These are phyloP conservation scores for Crepidodera aurea DNA, from an alignment of 2,888 invertebrate species.

Conservation along the genomic window DNA sequence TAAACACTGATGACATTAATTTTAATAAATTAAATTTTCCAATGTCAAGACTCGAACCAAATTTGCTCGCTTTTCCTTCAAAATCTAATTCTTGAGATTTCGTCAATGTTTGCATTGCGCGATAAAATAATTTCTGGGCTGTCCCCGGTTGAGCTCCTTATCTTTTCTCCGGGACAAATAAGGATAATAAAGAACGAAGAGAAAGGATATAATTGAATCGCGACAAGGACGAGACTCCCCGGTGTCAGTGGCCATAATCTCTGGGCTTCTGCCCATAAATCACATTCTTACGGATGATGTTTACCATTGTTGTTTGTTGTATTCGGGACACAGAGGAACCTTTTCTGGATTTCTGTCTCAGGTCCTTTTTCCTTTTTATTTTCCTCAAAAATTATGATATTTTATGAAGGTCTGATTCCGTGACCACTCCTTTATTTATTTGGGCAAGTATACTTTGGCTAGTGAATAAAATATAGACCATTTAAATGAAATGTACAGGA, in stretches of 20 bases:
- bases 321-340: slow-evolving; percentile 18
- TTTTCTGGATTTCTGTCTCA: slow-evolving; percentile 12
- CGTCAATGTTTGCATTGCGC: slow-evolving; percentile 16
- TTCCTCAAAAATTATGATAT: background rate
- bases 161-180: slow-evolving; percentile 28
- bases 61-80: background rate
- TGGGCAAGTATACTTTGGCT: too few species aligned
- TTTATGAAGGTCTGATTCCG: background rate
- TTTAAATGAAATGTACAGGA: too few species aligned
- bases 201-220: slow-evolving; percentile 30
- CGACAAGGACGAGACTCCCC: slow-evolving; percentile 27
- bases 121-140: slow-evolving; percentile 20
- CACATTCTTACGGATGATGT: slow-evolving; percentile 28
- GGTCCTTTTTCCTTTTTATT: background rate
- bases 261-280: slow-evolving; percentile 27
- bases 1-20: background rate
- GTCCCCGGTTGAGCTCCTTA: slow-evolving; percentile 16
- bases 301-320: slow-evolving; percentile 28
- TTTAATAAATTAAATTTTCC: background rate
- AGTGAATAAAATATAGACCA: too few species aligned
- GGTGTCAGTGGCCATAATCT: slow-evolving; percentile 24
- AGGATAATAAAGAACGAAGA: slow-evolving; percentile 26
- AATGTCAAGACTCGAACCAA: background rate
- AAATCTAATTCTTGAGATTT: slow-evolving; percentile 13
- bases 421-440: slow-evolving; percentile 8